Evolutionary conservation across 2,797 vertebrate genomes (phyloP).

Genomic region (Capromys pilorides): DNA sequence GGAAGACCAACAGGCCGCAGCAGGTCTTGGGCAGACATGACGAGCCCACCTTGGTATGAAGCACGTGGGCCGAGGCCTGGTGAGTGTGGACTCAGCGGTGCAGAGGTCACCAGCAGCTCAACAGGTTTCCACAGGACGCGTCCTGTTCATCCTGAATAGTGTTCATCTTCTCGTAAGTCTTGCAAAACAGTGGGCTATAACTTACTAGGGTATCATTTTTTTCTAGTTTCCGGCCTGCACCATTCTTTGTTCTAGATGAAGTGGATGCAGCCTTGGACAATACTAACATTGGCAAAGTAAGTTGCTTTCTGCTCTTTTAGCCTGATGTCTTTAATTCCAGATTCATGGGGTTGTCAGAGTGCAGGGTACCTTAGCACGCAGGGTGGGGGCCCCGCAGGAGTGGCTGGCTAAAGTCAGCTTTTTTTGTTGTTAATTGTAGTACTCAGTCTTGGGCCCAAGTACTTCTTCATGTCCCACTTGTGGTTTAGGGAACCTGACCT

Average conservation of each 20-base stretch:
- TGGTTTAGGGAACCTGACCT: not conserved
- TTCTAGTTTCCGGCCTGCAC: constrained; percentile 93
- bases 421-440: not conserved
- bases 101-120: not conserved
- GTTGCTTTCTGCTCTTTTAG: constrained; percentile 47
- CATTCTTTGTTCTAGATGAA: constrained; percentile 96
- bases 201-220: not conserved
- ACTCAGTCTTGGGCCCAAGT: not conserved
- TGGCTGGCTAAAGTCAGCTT: not conserved
- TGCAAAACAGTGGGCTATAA: not conserved
- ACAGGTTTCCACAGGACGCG: not conserved
- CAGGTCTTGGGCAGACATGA: not conserved
- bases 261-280: constrained; percentile 98
- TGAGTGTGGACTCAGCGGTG: fast-evolving
- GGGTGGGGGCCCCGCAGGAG: not conserved
- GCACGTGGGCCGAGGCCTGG: fast-evolving
- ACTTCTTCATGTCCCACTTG: not conserved
- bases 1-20: too few relatives aligned
- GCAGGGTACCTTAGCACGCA: not conserved
- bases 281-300: constrained; percentile 95
- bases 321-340: not conserved
- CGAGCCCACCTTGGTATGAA: not conserved
- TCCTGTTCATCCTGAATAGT: not conserved
- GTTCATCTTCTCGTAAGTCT: not conserved
- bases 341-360: not conserved